Evolutionary conservation across 2,797 vertebrate species (phyloP), one percentile per base, ranked within the genome.

Genomic region (Sparus aurata): DNA sequence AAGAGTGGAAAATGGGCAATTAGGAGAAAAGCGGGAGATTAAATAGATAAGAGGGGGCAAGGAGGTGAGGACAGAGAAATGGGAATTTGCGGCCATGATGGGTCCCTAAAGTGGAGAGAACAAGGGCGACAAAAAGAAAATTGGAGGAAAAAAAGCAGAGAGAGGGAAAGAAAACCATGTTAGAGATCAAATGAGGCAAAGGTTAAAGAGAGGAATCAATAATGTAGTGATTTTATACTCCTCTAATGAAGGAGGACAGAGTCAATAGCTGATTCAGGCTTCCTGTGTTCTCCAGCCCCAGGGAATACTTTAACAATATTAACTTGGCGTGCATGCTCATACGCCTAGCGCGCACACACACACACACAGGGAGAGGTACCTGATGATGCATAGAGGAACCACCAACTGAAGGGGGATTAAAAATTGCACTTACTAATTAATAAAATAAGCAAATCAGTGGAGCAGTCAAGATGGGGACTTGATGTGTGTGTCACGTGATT

Each of bases 181-280:
- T 79, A 78, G 59, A 73, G 75, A 89, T 91, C 77, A 88, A 71
- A 82, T 66, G 71, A 85, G 75, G 75, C 65, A 89, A 89, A 89
- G 82, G 85, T 86, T 86, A 87, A 81, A 59, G 64, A 86, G 63
- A 64, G 49, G 43, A 88, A 91, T 93, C 89, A 71, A 91, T 92
- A 60, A 47, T 75, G 60, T 12, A 70, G 73, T 83, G 86, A 91
- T 93, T 79, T 83, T 82, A 82, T 81, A 57, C 70, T 76, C 65
- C 27, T 81, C 80, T 87, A 90, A 93, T 85, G 75, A 87, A 89
- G 23, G 85, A 85, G 54, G 88, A 90, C 89, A 89, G 85, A 88
- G 80, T 84, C 88, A 55, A 85, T 84, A 85, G 80, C 75, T 85
- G 85, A 87, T 85, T 87, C 81, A 79, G 77, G 68, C 47, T 88